Evolutionary conservation across 2,113 vertebrate species (phyloP).

Genomic region (Numida meleagris): DNA sequence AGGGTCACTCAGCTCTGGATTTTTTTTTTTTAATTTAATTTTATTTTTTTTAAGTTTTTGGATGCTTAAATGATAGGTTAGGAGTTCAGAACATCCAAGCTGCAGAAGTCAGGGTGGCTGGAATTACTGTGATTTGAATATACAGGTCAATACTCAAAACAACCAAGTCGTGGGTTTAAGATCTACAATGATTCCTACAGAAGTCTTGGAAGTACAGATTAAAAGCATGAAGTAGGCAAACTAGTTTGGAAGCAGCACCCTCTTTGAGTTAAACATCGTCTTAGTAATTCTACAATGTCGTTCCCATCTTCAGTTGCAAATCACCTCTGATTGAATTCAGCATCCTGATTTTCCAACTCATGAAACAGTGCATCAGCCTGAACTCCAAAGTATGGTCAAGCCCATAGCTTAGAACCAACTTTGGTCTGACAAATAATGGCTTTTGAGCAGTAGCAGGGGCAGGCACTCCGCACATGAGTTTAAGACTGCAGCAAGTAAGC

Average conservation of each 20-base stretch:
- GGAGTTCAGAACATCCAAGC: background rate
- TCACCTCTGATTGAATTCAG: background rate
- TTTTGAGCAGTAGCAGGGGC: background rate
- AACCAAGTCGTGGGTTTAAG: too few relatives aligned
- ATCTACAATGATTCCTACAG: background rate
- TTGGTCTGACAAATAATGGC: background rate
- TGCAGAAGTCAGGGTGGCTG: background rate
- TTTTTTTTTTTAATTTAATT: background rate
- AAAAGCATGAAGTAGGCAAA: background rate
- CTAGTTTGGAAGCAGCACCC: fast-evolving
- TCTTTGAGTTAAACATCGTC: fast-evolving
- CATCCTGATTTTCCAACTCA: background rate
- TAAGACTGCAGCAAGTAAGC: background rate
- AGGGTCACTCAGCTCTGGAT: background rate
- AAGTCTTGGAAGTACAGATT: background rate
- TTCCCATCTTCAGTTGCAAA: background rate
- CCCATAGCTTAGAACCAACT: background rate
- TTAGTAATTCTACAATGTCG: background rate
- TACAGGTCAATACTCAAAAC: background rate
- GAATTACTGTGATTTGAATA: background rate
- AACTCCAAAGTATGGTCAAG: fast-evolving
- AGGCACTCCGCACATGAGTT: fast-evolving
- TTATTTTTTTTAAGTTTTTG: background rate
- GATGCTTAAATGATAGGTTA: background rate
- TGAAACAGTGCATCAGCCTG: fast-evolving